Evolutionary conservation across 2,113 vertebrate genomes (phyloP).

Genomic region (Tragelaphus scriptus): DNA sequence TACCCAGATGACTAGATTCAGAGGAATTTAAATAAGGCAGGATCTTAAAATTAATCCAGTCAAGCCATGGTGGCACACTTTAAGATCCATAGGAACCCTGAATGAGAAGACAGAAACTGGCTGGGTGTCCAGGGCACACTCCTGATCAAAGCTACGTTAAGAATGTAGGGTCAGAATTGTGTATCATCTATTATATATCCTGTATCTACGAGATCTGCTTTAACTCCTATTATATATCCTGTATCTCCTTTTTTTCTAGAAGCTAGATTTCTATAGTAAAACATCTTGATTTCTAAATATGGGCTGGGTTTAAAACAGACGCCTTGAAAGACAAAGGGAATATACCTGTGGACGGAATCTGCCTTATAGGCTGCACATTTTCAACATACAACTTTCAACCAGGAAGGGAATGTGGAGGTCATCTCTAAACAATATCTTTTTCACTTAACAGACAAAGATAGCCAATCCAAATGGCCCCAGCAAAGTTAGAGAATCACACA

Average conservation of each 20-base stretch:
- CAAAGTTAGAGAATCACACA: background rate
- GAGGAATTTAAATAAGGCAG: background rate
- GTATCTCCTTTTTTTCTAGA: background rate
- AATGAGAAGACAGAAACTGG: too few relatives aligned
- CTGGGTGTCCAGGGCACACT: background rate
- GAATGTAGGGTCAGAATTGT: background rate
- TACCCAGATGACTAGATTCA: background rate
- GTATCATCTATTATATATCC: background rate
- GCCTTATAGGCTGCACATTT: background rate
- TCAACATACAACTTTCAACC: background rate
- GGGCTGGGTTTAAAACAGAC: background rate
- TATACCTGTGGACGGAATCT: background rate
- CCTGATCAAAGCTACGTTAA: background rate
- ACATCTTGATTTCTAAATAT: background rate
- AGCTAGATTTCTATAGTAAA: background rate
- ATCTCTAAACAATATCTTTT: background rate
- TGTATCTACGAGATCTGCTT: background rate
- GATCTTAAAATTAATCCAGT: background rate
- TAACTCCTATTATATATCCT: background rate
- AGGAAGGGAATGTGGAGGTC: background rate
- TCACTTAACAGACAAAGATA: background rate
- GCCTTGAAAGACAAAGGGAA: background rate
- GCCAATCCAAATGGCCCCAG: background rate
- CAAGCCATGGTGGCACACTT: background rate
- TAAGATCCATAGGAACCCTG: background rate